These are phyloP conservation scores for Vanessa cardui DNA, from an alignment of 2,888 invertebrate species.

Conservation along the genomic window DNA sequence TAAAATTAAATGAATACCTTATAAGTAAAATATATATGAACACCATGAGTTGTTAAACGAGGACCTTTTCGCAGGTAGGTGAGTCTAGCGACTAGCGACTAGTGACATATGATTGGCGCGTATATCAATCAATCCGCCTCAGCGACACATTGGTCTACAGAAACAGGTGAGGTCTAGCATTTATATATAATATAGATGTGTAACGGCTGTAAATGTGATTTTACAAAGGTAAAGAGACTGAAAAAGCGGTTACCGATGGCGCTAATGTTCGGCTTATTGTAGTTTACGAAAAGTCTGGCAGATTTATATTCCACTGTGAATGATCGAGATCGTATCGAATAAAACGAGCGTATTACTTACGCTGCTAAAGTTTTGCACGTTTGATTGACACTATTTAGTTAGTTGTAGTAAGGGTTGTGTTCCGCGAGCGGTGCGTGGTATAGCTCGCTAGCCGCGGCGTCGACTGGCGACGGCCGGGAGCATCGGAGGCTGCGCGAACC, in stretches of 20 bases:
- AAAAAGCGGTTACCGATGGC: constrained; percentile 46
- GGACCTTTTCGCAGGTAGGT: constrained; percentile 19
- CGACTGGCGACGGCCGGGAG: constrained; percentile 67
- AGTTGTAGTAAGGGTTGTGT: constrained; percentile 48
- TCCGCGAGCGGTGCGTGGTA: constrained; percentile 60
- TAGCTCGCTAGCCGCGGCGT: constrained; percentile 69
- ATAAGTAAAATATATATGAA: no score
- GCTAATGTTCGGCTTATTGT: constrained; percentile 37
- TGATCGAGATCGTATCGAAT: background rate
- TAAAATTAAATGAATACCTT: background rate
- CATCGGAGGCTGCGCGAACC: constrained; percentile 77
- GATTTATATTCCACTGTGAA: constrained; percentile 25
- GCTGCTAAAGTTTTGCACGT: constrained; percentile 61
- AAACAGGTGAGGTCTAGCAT: constrained; percentile 64
- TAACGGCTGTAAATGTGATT: constrained; percentile 55
- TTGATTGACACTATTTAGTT: constrained; percentile 65
- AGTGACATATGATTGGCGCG: constrained; percentile 62
- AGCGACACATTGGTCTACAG: constrained; percentile 68
- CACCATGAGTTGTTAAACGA: background rate
- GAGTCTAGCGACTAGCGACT: constrained; percentile 29
- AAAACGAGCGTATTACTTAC: constrained; percentile 59
- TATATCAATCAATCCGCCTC: constrained; percentile 51
- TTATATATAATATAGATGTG: constrained; percentile 50
- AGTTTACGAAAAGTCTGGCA: constrained; percentile 60
- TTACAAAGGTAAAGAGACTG: constrained; percentile 54